Evolutionary conservation across 2,797 vertebrate species (phyloP).

Genomic region (Karalla daura): DNA sequence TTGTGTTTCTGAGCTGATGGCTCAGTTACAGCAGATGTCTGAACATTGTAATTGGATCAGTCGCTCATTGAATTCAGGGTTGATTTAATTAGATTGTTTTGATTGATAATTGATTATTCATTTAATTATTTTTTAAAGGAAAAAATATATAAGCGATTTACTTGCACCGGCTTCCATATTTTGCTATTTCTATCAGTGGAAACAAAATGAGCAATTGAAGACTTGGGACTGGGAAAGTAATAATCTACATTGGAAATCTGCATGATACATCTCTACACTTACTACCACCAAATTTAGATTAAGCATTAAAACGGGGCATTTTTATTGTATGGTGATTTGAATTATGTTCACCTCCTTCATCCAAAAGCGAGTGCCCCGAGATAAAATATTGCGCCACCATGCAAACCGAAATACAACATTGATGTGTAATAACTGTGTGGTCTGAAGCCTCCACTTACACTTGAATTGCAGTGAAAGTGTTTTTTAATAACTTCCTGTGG

Average conservation of each 20-base stretch:
- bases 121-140: neutral
- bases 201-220: neutral
- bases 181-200: neutral
- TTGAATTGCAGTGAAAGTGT: neutral
- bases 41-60: neutral
- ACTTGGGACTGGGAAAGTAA: neutral
- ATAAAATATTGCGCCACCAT: neutral
- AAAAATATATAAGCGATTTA: neutral
- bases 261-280: too few relatives aligned
- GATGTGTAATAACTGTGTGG: neutral
- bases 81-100: neutral
- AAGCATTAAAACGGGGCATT: neutral
- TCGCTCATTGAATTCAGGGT: too few relatives aligned
- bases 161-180: neutral
- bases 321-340: neutral
- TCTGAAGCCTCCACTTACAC: neutral
- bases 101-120: neutral
- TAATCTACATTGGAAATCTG: too few relatives aligned
- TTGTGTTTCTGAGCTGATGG: conserved; percentile 9
- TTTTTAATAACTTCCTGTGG: conserved; percentile 29
- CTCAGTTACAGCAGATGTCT: neutral
- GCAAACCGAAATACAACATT: too few relatives aligned
- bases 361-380: neutral
- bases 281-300: too few relatives aligned
- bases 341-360: neutral